Evolutionary conservation across 2,888 invertebrate species (phyloP).

Genomic region (Polymixis flavicincta): DNA sequence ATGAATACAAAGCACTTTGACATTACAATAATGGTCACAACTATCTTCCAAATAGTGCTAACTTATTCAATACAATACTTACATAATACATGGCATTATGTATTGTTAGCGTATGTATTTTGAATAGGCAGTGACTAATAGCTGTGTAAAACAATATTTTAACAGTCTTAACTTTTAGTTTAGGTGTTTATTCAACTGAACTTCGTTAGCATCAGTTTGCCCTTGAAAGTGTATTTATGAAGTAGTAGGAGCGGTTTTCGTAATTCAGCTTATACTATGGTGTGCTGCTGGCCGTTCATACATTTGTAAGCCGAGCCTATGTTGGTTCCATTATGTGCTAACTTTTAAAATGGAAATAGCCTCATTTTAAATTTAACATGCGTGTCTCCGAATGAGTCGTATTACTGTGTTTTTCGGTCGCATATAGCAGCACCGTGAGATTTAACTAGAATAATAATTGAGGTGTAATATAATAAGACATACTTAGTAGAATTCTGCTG

Average conservation of each 20-base stretch:
- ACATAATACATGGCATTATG: no score
- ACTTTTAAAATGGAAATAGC: not conserved
- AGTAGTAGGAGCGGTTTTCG: not conserved
- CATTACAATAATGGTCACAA: not conserved
- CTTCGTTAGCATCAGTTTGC: not conserved
- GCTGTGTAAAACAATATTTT: not conserved
- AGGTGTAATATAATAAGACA: not conserved
- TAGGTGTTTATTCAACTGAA: not conserved
- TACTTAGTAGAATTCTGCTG: no score
- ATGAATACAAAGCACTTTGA: constrained; percentile 13
- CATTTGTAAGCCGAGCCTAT: not conserved
- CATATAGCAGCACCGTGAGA: not conserved
- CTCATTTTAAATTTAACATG: not conserved
- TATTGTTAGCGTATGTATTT: constrained; percentile 1
- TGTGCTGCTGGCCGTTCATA: not conserved
- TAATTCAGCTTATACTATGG: not conserved
- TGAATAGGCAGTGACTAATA: not conserved
- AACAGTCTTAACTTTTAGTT: not conserved
- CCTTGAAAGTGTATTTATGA: not conserved
- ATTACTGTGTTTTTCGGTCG: not conserved
- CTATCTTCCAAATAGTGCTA: not conserved
- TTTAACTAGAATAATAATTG: not conserved
- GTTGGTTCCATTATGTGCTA: not conserved
- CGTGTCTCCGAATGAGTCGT: not conserved
- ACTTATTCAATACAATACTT: not conserved